Percentiles rank a stretch among this genome's conserved stretches.
Evolutionary conservation across 2,797 vertebrate species (phyloP).

Genomic region (Silurus lanzhouensis): DNA sequence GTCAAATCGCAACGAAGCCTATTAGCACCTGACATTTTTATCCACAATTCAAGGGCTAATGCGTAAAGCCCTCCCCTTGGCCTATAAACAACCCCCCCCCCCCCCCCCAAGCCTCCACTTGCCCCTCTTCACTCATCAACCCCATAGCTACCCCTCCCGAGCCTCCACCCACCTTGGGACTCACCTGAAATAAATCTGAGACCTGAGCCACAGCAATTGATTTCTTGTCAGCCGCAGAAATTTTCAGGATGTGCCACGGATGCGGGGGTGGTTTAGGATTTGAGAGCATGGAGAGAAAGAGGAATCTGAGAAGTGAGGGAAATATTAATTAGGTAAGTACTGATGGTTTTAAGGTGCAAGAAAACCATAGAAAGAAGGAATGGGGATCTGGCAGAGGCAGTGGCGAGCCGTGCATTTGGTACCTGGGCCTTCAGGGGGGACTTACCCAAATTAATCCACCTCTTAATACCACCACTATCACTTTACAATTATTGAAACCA

Average conservation of each 20-base stretch:
- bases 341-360: slow-evolving; percentile 51
- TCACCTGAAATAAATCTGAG: slow-evolving; percentile 77
- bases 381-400: no score
- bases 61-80: slow-evolving; percentile 55
- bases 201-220: slow-evolving; percentile 75
- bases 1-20: slow-evolving; percentile 80
- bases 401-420: no score
- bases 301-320: slow-evolving; percentile 65
- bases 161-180: slow-evolving; percentile 64
- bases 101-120: no score
- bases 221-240: slow-evolving; percentile 78
- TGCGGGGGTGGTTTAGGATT: slow-evolving; percentile 31
- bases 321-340: slow-evolving; percentile 80
- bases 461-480: no score
- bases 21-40: slow-evolving; percentile 82
- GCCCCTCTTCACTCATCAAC: no score
- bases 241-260: slow-evolving; percentile 69
- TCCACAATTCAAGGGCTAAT: slow-evolving; percentile 67
- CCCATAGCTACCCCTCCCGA: no score
- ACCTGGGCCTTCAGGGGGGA: no score
- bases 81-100: no score
- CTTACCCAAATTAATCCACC: no score
- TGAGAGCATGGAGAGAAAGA: slow-evolving; percentile 25
- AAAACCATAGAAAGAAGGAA: slow-evolving; percentile 62
- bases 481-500: no score